phyloP scores from a whole-genome alignment of 2,797 vertebrate species.

The Molossus molossus region DNA sequence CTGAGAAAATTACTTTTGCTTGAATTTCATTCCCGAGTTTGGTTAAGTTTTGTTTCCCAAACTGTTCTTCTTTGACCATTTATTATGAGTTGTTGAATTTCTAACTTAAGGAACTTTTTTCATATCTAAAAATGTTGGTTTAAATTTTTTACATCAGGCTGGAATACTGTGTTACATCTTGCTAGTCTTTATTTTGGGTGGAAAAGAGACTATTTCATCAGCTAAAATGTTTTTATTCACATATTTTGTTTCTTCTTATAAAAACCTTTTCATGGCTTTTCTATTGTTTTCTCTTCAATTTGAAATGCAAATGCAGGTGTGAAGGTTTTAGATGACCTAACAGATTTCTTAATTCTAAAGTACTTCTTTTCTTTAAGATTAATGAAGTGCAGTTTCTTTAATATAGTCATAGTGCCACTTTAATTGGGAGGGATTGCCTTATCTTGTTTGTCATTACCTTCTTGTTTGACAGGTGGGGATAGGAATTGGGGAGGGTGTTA shows the following conservation, averaged over 20 bases:
- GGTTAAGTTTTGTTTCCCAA: slow-evolving; percentile 32
- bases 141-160: background rate
- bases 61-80: background rate
- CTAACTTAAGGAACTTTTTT: slow-evolving; percentile 21
- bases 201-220: background rate
- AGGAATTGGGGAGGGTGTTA: background rate
- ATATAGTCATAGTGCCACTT: background rate
- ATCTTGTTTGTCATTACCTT: background rate
- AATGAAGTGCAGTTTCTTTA: background rate
- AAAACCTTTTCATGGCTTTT: slow-evolving; percentile 9
- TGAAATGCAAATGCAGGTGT: background rate
- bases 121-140: background rate
- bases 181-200: background rate
- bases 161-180: background rate
- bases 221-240: background rate
- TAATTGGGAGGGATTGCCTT: background rate
- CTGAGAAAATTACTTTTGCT: slow-evolving; percentile 17
- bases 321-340: background rate
- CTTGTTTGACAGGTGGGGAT: background rate
- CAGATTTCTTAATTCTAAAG: background rate
- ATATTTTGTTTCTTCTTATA: slow-evolving; percentile 16
- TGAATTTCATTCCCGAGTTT: background rate
- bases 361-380: background rate
- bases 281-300: slow-evolving; percentile 6
- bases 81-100: background rate